Evolutionary conservation across 2,797 vertebrate genomes (phyloP).

Genomic region (Acomys russatus): DNA sequence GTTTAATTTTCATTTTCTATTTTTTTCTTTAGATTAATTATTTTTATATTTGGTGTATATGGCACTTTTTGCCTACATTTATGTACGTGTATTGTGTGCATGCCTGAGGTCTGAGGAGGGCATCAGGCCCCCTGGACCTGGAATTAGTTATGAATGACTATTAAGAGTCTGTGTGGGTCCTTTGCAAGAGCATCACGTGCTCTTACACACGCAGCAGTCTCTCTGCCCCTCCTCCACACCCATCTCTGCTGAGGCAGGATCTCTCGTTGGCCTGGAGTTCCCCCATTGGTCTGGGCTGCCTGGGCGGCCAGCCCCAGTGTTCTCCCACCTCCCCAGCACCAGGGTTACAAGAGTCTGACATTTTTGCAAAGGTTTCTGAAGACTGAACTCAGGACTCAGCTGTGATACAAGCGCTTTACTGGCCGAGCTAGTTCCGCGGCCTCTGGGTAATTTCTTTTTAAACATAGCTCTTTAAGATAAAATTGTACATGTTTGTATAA

Average conservation of each 20-base stretch:
- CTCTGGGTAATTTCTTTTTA: background rate
- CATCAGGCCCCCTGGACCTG: background rate
- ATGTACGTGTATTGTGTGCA: background rate
- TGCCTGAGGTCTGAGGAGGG: background rate
- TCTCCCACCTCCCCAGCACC: background rate
- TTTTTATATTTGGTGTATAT: background rate
- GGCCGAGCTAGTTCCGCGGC: background rate
- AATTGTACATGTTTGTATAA: constrained; percentile 3
- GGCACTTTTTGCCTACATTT: background rate
- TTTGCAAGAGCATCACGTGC: background rate
- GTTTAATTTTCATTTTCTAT: background rate
- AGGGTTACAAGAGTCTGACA: background rate
- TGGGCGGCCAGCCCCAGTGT: background rate
- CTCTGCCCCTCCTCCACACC: background rate
- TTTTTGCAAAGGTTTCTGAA: background rate
- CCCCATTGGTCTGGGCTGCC: background rate
- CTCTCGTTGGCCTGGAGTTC: background rate
- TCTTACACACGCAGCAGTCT: background rate
- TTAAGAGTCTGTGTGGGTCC: background rate
- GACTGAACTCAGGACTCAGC: background rate
- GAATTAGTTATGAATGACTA: background rate
- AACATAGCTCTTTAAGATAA: constrained; percentile 53
- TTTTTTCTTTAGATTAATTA: background rate
- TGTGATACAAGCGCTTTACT: background rate
- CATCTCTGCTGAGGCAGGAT: background rate